Evolutionary conservation across 2,797 vertebrate genomes (phyloP).

Genomic region (Silurus lanzhouensis): DNA sequence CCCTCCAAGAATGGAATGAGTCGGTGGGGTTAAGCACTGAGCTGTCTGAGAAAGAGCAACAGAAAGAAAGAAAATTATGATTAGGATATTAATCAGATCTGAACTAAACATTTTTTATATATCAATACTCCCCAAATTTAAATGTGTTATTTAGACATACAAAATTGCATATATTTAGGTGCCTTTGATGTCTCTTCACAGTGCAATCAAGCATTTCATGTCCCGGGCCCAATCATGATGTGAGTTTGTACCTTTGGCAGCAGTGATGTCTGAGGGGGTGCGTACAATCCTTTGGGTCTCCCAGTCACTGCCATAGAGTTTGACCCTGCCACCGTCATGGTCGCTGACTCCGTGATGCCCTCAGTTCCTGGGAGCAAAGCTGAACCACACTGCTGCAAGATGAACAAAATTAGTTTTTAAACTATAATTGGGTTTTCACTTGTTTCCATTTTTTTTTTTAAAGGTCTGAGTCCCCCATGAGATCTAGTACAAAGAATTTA

Average conservation of each 20-base stretch:
- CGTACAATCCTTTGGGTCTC: conserved; percentile 72
- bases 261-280: conserved; percentile 70
- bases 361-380: conserved; percentile 77
- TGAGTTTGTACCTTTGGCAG: conserved; percentile 78
- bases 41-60: conserved; percentile 67
- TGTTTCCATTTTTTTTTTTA: conserved; percentile 26
- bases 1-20: conserved; percentile 64
- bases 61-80: neutral
- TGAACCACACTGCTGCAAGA: conserved; percentile 69
- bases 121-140: neutral
- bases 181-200: neutral
- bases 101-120: neutral
- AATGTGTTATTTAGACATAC: neutral
- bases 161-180: conserved; percentile 1
- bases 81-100: neutral
- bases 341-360: conserved; percentile 72
- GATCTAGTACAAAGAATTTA: neutral
- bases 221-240: conserved; percentile 25
- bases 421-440: conserved; percentile 13
- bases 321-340: conserved; percentile 67
- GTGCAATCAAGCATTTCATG: conserved; percentile 12
- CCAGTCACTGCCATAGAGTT: conserved; percentile 72
- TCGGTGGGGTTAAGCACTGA: conserved; percentile 63
- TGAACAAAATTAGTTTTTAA: conserved; percentile 13
- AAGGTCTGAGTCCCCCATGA: neutral